Evolutionary conservation across 1,140 invertebrate genomes (phyloP).

Genomic region (Ptiloglossa arizonensis): DNA sequence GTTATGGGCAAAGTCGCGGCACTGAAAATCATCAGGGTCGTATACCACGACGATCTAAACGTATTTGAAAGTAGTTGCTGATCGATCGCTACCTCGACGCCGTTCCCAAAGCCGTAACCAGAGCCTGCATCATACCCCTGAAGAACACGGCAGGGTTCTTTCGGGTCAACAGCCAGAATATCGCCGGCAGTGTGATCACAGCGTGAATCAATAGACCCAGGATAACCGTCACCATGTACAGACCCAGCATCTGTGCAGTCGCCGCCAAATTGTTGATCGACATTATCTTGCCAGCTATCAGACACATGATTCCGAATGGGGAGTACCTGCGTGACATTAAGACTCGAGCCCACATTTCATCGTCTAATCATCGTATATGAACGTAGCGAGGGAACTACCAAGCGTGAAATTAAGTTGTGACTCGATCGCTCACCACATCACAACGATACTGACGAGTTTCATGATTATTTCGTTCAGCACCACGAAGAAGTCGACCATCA

Average conservation of each 20-base stretch:
- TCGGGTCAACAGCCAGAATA: conserved; percentile 85
- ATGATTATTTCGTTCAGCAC: conserved; percentile 84
- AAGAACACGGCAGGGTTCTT: conserved; percentile 86
- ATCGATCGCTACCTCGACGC: conserved; percentile 84
- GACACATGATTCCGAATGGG: conserved; percentile 87
- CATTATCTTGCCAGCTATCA: conserved; percentile 87
- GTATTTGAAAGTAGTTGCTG: not conserved
- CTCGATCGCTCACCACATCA: conserved; percentile 82
- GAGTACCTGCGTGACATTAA: conserved; percentile 83
- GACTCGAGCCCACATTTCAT: not conserved
- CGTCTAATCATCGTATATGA: not conserved
- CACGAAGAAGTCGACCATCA: conserved; percentile 84
- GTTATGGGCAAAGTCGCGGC: conserved; percentile 89
- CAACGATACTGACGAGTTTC: conserved; percentile 82
- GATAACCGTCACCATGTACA: conserved; percentile 86
- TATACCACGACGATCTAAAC: not conserved
- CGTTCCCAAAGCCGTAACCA: conserved; percentile 87
- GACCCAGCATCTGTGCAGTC: conserved; percentile 85
- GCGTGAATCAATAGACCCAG: conserved; percentile 86
- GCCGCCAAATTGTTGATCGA: conserved; percentile 84
- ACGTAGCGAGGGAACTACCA: not conserved
- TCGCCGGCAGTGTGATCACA: conserved; percentile 84
- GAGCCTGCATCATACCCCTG: conserved; percentile 84
- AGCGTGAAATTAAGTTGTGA: conserved; percentile 1
- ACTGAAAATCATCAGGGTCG: conserved; percentile 75